Base-by-base conservation (phyloP, 1,140 invertebrate genomes). In the Metaphire vulgaris region DNA sequence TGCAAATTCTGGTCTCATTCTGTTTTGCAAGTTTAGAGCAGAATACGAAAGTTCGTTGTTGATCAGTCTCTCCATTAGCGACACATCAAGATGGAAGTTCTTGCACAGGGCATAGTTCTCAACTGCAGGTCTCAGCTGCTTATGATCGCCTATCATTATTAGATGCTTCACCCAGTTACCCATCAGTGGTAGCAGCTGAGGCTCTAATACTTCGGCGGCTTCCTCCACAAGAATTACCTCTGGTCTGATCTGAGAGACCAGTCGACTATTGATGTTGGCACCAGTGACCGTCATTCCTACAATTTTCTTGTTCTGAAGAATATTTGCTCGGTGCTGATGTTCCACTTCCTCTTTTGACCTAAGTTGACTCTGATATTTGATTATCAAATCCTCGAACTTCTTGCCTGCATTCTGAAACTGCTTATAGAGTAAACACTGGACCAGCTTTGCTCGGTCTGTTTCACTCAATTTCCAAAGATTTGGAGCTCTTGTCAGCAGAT, bases 121-220 rank as follows among this genome's bases (percentile, higher is more conserved):
- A 65, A 34, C 33, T 28, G 32, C 26, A 6, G 75, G 75, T 31
- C 67, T 31, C 21, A 76, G 41, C 33, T 76, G 75, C 34, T 76
- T 76, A 69, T 76, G 75, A 34, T 76, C 75, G 1, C 75, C 75
- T 30, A 76, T 76, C 33, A 76, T 29, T 32, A 76, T 76, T 29
- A 76, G 31, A 29, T 74, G 75, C 30, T 76, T 6, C 16, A n/a
- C 26, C 30, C 28, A 56, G 1, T 26, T 21, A 15, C 32, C 33
- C 1, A 76, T 29, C 1, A 31, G 32, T 6, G 65, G 14, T 16
- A 76, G 32, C 1, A 76, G 21, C 26, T 76, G 71, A 21, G 75
- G 26, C 31, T 76, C 75, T 30, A 34, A 28, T 1, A 76, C 66
- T 33, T 76, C 75, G 30, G 75, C 75, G 26, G 75, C 75, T 32